These are phyloP conservation scores for Chinchilla lanigera DNA, from an alignment of 2,113 vertebrate genomes.

Conservation along the genomic window DNA sequence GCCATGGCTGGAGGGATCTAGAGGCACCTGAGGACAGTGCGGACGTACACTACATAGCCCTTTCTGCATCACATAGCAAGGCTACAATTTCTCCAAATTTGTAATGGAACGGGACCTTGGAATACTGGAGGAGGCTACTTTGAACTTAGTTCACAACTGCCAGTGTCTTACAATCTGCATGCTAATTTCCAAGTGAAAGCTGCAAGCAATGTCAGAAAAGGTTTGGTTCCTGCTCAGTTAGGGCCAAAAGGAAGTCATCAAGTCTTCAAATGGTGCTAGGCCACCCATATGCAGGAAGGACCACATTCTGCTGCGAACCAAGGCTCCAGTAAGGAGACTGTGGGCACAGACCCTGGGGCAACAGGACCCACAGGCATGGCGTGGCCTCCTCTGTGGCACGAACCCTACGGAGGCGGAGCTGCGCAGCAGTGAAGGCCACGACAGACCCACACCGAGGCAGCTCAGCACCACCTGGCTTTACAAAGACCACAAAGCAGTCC, in stretches of 20 bases:
- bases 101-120: background rate
- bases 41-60: background rate
- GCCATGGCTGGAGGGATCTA: background rate
- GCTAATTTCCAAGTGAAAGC: background rate
- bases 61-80: background rate
- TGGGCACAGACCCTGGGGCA: background rate
- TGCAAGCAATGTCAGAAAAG: background rate
- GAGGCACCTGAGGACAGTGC: fast-evolving
- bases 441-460: background rate
- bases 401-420: background rate
- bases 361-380: background rate
- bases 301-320: background rate
- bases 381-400: background rate
- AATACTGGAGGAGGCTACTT: fast-evolving
- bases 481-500: background rate
- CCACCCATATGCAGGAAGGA: background rate
- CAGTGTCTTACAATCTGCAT: background rate
- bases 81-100: background rate
- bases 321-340: background rate
- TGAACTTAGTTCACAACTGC: background rate
- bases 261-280: background rate
- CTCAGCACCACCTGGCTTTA: background rate
- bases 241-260: background rate
- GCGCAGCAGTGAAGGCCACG: background rate
- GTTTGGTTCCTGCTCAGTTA: background rate